Conservation (phyloP, 2,113 vertebrate genomes). For the Oxyruncus cristatus region DNA sequence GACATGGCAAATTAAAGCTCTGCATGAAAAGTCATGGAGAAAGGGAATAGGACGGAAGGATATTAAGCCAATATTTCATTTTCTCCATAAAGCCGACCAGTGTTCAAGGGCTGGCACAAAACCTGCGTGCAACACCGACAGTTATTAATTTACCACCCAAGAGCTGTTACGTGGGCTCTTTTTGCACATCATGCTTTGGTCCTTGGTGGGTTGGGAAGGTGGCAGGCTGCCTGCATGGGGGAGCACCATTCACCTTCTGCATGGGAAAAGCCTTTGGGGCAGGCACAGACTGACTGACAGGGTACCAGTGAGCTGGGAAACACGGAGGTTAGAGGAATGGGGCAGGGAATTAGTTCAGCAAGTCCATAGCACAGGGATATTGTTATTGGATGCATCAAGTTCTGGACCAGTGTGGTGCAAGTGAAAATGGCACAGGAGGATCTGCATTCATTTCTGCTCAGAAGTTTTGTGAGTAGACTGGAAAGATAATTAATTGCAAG, state of each 20-base stretch:
- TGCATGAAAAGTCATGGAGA: background rate
- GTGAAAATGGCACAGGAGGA: background rate
- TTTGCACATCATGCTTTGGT: background rate
- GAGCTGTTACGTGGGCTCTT: background rate
- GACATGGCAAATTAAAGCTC: background rate
- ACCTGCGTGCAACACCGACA: accelerated
- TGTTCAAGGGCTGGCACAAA: accelerated
- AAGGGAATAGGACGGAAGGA: background rate
- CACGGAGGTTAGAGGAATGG: accelerated
- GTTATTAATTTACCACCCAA: background rate
- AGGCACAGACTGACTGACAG: accelerated
- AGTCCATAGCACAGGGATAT: background rate
- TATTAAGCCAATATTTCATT: background rate
- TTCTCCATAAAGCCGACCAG: background rate
- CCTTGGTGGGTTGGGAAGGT: background rate
- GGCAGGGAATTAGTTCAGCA: background rate
- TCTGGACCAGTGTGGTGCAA: background rate
- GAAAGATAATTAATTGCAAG: background rate
- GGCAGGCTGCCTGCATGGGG: background rate
- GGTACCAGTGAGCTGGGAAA: background rate
- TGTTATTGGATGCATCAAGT: background rate
- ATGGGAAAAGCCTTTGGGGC: accelerated
- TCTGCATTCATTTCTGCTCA: background rate
- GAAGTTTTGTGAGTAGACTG: background rate
- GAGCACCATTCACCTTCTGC: background rate